A percentile compares a stretch with the other conserved stretches of the same genome.
Conservation (phyloP, 2,888 invertebrate species). For the Lycaena phlaeas region DNA sequence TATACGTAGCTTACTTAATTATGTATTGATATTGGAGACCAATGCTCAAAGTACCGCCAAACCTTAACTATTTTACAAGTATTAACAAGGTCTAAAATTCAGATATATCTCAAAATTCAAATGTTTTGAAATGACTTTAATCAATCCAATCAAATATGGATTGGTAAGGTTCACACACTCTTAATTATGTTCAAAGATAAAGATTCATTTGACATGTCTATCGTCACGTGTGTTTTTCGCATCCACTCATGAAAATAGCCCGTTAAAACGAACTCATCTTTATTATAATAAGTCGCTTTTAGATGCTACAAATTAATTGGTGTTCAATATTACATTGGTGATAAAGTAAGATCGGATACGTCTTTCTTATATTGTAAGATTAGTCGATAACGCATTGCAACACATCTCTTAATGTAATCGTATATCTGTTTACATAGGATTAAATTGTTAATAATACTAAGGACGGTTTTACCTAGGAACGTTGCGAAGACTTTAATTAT, state of each 20-base stretch:
- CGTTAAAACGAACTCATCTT: conserved; percentile 16
- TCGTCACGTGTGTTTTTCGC: conserved; percentile 21
- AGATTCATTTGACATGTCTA: background rate
- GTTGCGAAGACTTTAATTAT: conserved; percentile 2
- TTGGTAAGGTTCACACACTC: too few relatives aligned
- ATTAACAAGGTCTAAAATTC: too few relatives aligned
- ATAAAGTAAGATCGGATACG: conserved; percentile 33
- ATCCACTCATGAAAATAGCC: conserved; percentile 16
- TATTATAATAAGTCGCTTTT: conserved; percentile 18
- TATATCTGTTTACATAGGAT: conserved; percentile 55
- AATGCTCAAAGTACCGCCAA: too few relatives aligned
- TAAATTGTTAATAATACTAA: conserved; percentile 38
- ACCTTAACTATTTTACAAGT: too few relatives aligned
- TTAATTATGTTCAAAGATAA: too few relatives aligned
- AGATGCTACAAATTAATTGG: conserved; percentile 23
- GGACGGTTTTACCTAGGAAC: conserved; percentile 5
- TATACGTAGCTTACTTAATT: too few relatives aligned
- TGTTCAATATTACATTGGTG: conserved; percentile 25
- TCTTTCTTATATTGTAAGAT: conserved; percentile 38
- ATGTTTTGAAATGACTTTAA: too few relatives aligned
- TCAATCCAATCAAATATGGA: too few relatives aligned
- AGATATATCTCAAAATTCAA: too few relatives aligned
- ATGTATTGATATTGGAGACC: too few relatives aligned
- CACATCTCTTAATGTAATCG: conserved; percentile 53
- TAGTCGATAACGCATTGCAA: conserved; percentile 44